A percentile compares a stretch with the other conserved stretches of the same genome.
These are phyloP conservation scores for Eueremaeus valkanovi DNA, from an alignment of 2,888 invertebrate genomes.

Conservation along the genomic window DNA sequence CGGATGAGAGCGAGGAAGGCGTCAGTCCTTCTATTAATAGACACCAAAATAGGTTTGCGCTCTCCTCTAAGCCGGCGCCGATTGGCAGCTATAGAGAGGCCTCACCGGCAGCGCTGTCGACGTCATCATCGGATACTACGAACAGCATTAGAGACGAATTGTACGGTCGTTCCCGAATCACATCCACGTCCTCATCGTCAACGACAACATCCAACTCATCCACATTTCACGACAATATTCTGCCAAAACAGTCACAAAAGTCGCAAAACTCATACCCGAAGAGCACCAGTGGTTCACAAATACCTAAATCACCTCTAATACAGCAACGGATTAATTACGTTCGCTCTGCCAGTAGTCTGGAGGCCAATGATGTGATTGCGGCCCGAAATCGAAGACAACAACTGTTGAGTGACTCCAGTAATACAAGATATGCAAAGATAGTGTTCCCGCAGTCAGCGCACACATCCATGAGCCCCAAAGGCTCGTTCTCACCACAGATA, in stretches of 20 bases:
- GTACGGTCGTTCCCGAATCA: background rate
- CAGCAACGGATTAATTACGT: background rate
- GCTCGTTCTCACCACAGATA: conserved; percentile 14
- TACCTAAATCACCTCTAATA: background rate
- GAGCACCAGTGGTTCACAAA: background rate
- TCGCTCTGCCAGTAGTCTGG: background rate
- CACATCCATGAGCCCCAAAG: background rate
- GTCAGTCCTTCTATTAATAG: conserved; percentile 34
- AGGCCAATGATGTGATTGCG: conserved; percentile 9
- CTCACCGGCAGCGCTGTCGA: conserved; percentile 19
- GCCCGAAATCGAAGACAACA: conserved; percentile 10
- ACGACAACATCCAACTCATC: background rate
- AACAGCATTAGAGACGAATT: conserved; percentile 2
- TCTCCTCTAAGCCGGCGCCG: conserved; percentile 19
- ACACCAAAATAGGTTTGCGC: background rate
- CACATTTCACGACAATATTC: background rate
- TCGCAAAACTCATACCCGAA: background rate
- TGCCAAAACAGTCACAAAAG: background rate
- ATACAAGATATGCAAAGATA: conserved; percentile 4
- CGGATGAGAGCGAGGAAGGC: conserved; percentile 53
- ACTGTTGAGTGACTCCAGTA: conserved; percentile 12
- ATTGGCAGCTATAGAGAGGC: conserved; percentile 28
- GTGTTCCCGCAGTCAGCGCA: background rate
- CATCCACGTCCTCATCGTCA: conserved; percentile 6
- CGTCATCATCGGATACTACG: background rate